Base-by-base conservation (phyloP, 1,140 invertebrate genomes). In the Parasteatoda tepidariorum region DNA sequence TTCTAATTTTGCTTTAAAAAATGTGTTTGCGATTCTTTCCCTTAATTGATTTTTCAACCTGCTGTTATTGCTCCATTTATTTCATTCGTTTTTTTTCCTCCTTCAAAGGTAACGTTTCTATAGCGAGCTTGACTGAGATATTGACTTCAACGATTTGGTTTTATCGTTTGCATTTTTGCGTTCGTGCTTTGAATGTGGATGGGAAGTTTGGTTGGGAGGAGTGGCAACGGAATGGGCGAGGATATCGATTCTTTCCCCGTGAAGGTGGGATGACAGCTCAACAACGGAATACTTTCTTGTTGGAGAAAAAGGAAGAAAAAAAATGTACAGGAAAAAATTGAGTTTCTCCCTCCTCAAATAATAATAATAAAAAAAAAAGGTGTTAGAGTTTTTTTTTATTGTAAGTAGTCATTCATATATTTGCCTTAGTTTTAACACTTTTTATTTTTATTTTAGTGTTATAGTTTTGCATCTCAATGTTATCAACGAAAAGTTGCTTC, bases 41-140 rank as follows among this genome's bases (percentile, higher is more conserved):
- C 57, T 61, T 55, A 75, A 75, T 75, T 75, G 71, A 61, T 75
- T 75, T 75, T 62, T 62, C 71, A 1, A 41, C 41, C 18, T 48
- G 0, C 38, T 0, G 18, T 59, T n/a, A 26, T 41, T 41, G 57
- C 71, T 57, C 31, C 22, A 26, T 38, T 34, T 57, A 33, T 33
- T 59, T 2, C 28, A 28, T 30, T 62, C 18, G 11, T 55, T 57
- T 73, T 15, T 33, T 74, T 34, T 28, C 22, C 30, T 33, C 15
- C 48, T 30, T 59, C 11, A 18, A 66, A 31, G 28, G 28, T 28
- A 34, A 38, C 31, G 31, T 61, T 59, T 61, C 57, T 75, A 62
- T 61, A 55, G 55, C 26, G 57, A n/a, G 57, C 28, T 7, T 34
- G 26, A 55, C 55, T 38, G 31, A 57, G 57, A 61, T 75, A 75